Conservation (phyloP, 1,140 invertebrate species). For the Popillia japonica region DNA sequence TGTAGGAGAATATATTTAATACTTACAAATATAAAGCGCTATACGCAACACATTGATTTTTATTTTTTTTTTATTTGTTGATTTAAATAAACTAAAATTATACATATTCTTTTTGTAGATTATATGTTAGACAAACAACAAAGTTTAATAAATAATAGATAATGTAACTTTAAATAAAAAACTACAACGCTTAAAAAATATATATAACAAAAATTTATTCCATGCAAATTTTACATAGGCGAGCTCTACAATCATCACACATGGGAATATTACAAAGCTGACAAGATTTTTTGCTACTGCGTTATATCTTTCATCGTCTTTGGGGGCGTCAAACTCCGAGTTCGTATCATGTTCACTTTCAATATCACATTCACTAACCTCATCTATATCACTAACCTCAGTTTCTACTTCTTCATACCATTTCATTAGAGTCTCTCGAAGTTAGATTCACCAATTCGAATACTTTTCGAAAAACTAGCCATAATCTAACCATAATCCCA, state of each 20-base stretch:
- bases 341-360: no score
- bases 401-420: slow-evolving; percentile 8
- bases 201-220: neutral
- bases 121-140: no score
- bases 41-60: no score
- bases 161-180: no score
- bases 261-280: neutral
- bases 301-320: neutral
- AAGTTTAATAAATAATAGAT: no score
- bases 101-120: no score
- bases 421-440: neutral
- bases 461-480: slow-evolving; percentile 10
- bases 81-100: no score
- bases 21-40: no score
- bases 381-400: slow-evolving; percentile 33
- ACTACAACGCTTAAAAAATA: neutral
- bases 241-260: neutral
- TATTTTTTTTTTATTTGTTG: no score
- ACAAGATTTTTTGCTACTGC: neutral
- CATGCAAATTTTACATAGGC: neutral
- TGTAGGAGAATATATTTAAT: no score
- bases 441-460: neutral
- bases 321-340: no score
- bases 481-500: neutral
- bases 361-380: neutral